Evolutionary conservation across 2,888 invertebrate species (phyloP).

Genomic region (Lasioglossum figueresi): DNA sequence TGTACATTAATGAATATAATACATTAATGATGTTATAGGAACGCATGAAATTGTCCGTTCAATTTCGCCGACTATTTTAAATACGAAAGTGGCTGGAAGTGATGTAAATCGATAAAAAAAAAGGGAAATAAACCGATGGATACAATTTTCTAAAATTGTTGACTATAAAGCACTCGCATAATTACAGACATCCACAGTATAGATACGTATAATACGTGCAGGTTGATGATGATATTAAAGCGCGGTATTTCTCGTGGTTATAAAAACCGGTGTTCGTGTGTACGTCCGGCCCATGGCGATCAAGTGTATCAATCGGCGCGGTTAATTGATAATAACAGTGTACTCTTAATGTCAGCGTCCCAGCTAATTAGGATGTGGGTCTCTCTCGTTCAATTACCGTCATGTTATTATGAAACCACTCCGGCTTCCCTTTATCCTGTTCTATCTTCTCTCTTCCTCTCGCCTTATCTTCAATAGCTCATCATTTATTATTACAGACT

Average conservation of each 20-base stretch:
- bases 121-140: background rate
- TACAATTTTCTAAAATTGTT: conserved; percentile 8
- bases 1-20: background rate
- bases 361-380: conserved; percentile 78
- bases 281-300: conserved; percentile 60
- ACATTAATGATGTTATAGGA: background rate
- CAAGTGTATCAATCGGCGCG: conserved; percentile 76
- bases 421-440: conserved; percentile 73
- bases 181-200: background rate
- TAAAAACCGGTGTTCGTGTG: conserved; percentile 50
- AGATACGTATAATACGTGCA: background rate
- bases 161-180: background rate
- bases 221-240: background rate
- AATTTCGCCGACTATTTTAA: background rate
- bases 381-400: conserved; percentile 78
- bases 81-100: background rate
- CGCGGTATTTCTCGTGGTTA: conserved; percentile 57
- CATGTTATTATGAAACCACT: conserved; percentile 78
- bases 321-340: conserved; percentile 80
- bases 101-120: background rate
- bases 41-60: background rate
- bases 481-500: conserved; percentile 9
- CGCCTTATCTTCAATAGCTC: conserved; percentile 19
- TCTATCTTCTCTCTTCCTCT: conserved; percentile 29
- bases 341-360: conserved; percentile 77